Evolutionary conservation across 2,797 vertebrate species (phyloP).

Genomic region (Sardinella longiceps): DNA sequence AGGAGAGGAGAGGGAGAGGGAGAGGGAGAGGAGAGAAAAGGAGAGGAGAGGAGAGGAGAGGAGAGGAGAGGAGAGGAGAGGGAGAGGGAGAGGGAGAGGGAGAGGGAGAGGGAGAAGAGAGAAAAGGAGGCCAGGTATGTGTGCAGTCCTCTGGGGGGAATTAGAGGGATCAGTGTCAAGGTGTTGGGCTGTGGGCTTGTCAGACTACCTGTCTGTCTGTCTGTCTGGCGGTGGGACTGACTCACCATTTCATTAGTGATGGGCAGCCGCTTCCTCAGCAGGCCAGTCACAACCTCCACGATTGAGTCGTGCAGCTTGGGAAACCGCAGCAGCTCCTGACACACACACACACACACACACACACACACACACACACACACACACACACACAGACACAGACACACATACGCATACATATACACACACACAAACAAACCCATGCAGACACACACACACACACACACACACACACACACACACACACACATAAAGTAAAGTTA

Average conservation of each 20-base stretch:
- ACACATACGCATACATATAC: background rate
- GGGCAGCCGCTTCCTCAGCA: conserved; percentile 81
- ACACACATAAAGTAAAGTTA: background rate
- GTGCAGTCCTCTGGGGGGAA: background rate
- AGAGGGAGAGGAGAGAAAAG: background rate
- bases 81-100: background rate
- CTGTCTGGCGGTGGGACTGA: background rate
- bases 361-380: background rate
- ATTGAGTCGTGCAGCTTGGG: conserved; percentile 85
- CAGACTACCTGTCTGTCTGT: too few species aligned
- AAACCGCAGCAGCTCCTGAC: conserved; percentile 81
- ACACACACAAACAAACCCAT: background rate
- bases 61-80: background rate
- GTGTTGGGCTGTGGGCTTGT: background rate
- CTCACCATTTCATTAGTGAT: conserved; percentile 85
- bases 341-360: conserved; percentile 50
- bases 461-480: background rate
- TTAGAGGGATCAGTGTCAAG: background rate
- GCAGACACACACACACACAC: background rate
- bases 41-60: background rate
- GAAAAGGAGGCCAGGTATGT: background rate
- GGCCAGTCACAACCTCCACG: conserved; percentile 82
- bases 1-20: background rate
- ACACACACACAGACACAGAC: background rate
- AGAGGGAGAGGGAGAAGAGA: background rate